Evolutionary conservation across 1,140 invertebrate genomes (phyloP).

Genomic region (Drosophila suzukii): DNA sequence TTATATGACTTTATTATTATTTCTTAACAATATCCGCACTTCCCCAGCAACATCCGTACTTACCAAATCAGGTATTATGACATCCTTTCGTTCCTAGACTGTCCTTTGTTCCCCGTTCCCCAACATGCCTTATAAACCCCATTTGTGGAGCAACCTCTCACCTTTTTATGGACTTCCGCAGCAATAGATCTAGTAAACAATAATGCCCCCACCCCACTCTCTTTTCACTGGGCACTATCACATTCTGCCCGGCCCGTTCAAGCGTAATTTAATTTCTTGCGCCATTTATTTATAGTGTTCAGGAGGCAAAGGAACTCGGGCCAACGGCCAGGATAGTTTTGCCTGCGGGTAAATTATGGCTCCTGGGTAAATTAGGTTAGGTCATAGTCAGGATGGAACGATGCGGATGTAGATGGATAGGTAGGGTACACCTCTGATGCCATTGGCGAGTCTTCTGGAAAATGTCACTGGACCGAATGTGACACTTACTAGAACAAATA

Average conservation of each 20-base stretch:
- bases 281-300: conserved; percentile 77
- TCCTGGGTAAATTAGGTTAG: conserved; percentile 53
- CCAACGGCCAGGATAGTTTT: conserved; percentile 37
- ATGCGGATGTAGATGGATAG: conserved; percentile 1
- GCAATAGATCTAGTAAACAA: conserved; percentile 72
- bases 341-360: conserved; percentile 51
- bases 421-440: conserved; percentile 28
- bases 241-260: conserved; percentile 41
- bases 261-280: conserved; percentile 79
- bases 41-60: conserved; percentile 12
- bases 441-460: not conserved
- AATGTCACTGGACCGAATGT: not conserved
- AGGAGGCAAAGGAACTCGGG: conserved; percentile 22
- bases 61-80: conserved; percentile 17
- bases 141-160: conserved; percentile 18
- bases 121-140: conserved; percentile 9
- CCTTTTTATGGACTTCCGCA: conserved; percentile 73
- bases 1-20: not conserved
- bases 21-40: conserved; percentile 19
- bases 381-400: conserved; percentile 19
- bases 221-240: conserved; percentile 4
- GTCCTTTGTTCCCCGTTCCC: not conserved
- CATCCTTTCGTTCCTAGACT: conserved; percentile 6
- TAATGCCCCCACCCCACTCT: conserved; percentile 25
- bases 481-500: not conserved